Evolutionary conservation across 2,888 invertebrate species (phyloP).

Genomic region (Lumbricus terrestris): DNA sequence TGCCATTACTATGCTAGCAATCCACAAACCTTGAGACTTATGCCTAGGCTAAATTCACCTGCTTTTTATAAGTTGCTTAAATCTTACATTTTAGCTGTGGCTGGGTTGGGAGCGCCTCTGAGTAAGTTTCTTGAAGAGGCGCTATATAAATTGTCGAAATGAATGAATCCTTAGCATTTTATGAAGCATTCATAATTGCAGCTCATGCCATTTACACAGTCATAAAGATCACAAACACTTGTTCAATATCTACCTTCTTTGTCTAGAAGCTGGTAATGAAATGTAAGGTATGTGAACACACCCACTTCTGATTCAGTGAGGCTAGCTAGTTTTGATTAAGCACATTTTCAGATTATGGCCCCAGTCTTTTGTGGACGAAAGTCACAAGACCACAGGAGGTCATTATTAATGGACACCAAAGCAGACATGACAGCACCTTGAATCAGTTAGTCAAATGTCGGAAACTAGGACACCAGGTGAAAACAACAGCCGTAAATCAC

Average conservation of each 20-base stretch:
- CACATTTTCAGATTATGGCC: background rate
- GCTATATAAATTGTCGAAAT: too few species aligned
- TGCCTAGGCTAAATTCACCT: too few species aligned
- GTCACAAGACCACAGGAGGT: too few species aligned
- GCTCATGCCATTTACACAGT: background rate
- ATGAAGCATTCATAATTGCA: background rate
- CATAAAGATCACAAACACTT: background rate
- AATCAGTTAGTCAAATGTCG: background rate
- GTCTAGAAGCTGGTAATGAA: background rate
- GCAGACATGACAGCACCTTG: background rate
- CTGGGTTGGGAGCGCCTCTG: too few species aligned
- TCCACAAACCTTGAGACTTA: too few species aligned
- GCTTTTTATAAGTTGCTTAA: too few species aligned
- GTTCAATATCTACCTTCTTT: background rate
- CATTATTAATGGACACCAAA: background rate
- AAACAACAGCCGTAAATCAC: background rate
- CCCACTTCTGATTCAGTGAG: background rate
- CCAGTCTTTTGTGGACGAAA: too few species aligned
- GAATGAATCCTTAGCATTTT: too few species aligned
- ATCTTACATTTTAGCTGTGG: too few species aligned
- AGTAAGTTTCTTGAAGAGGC: too few species aligned
- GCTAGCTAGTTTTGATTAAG: background rate
- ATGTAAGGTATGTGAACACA: background rate
- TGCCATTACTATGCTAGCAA: background rate
- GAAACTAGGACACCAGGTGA: background rate